Evolutionary conservation across 2,888 invertebrate genomes (phyloP), one percentile per base, ranked within the genome.

Genomic region (Camponotus fellah): DNA sequence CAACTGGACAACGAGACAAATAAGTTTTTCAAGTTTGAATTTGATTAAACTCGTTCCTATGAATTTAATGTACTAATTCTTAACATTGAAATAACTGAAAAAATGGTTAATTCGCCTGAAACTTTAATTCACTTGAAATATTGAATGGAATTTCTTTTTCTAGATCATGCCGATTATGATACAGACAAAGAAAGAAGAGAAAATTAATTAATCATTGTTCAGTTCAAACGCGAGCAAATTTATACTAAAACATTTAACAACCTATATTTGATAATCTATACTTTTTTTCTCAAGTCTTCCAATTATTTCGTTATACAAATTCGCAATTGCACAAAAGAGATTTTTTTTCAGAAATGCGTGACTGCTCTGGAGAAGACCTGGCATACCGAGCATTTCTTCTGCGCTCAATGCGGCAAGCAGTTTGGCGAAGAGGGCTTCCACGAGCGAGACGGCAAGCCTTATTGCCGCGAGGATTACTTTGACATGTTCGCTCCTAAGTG

Each of bases 361-460:
- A 99, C 99, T 1, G 99, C 99, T 12, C 95, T 99, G 95, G 99
- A 99, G 95, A 98, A 98, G 95, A 99, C 99, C 89, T 99, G 99
- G 99, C 99, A 99, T 95, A 99, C 99, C 92, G 99, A 99, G 95
- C 99, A 99, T 95, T 99, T 99, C 96, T 98, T 99, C 96, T 99
- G 99, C 95, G 98, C 98, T 87, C 98, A 99, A 94, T 99, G 99
- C 95, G 99, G 99, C 64, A 98, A 98, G 94, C 98, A 98, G 94
- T 99, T 99, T 94, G 99, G 99, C 14, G 99, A 99, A 92, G 99
- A 99, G 87, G 99, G 99, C 58, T 99, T 99, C 96, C 99, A 99
- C 95, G 99, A 99, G 95, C 96, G 98, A 91, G 98, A 98, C 92
- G 99, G 99, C 85, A 98, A 99, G 95, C 99, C 99, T 0, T 99